These are phyloP conservation scores for Orchestia grillus DNA, from an alignment of 1,140 invertebrate species.

Conservation along the genomic window DNA sequence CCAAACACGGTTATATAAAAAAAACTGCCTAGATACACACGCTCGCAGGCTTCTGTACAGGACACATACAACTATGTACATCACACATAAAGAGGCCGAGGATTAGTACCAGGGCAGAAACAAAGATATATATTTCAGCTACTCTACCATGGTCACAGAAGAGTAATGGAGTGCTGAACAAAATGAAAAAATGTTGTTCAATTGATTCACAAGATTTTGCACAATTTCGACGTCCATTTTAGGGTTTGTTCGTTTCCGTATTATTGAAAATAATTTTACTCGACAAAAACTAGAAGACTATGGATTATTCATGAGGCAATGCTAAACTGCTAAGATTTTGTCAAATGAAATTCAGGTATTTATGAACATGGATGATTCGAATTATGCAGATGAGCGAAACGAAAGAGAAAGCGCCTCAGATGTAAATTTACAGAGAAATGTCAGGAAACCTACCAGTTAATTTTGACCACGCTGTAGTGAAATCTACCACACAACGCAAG, in stretches of 20 bases:
- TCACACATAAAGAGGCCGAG: slow-evolving; percentile 5
- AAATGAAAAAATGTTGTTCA: neutral
- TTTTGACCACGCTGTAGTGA: neutral
- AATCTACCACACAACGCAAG: neutral
- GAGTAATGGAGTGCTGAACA: neutral
- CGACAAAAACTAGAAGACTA: no score
- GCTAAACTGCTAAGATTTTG: neutral
- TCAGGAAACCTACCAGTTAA: neutral
- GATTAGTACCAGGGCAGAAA: neutral
- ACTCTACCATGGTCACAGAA: neutral
- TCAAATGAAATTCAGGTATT: neutral
- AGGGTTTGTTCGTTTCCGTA: neutral
- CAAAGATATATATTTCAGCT: neutral
- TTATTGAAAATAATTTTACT: no score
- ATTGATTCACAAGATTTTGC: neutral
- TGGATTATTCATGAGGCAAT: no score
- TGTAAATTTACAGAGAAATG: neutral
- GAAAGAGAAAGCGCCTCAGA: neutral
- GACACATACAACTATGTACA: slow-evolving; percentile 26
- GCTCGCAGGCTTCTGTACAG: slow-evolving; percentile 35
- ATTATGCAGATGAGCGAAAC: neutral
- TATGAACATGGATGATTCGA: neutral
- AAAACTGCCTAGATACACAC: slow-evolving; percentile 15
- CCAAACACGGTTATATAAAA: slow-evolving; percentile 29
- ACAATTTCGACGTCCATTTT: neutral